Base-by-base conservation (phyloP, 2,888 invertebrate species). In the Sphaerophoria taeniata region DNA sequence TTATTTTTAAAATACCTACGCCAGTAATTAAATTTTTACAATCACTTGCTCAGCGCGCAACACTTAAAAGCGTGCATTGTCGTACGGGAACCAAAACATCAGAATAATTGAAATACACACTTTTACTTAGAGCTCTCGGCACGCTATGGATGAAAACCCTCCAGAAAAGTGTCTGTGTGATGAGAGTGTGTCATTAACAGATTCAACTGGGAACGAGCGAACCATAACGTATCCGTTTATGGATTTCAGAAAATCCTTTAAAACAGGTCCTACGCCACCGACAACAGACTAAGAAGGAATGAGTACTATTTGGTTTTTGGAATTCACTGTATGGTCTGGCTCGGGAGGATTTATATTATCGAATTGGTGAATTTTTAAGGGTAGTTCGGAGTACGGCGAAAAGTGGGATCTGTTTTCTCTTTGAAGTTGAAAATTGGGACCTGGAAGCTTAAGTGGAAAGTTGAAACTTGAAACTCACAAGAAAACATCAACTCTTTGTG, bases 181-280 rank as follows among this genome's bases (percentile, higher is more conserved):
- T 43, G 39, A 9, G 11, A 43, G 11, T 43, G 11, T n/a, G n/a
- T 9, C 39, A 43, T 43, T 4, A 43, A 43, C 11, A 6, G 7
- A 43, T 43, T 43, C 39, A 43, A 43, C 9, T 43, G 7, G 39
- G 39, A 36, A 36, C 4, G 6, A 36, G 11, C 39, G 39, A n/a
- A 9, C 11, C 7, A 43, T 9, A 43, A 11, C 39, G 39, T 11
- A 11, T 43, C 11, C 39, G 4, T 36, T 36, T 6, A 6, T 36
- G 7, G 9, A 9, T 43, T 6, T 43, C 7, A 5, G 7, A 3
- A 3, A 43, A 6, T 4, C 39, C 39, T 11, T 12, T 3, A 9
- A 11, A 9, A 39, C 36, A 3, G 16, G 60, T 60, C 60, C 60
- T 60, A 24, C 60, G 39, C n/a, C n/a, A n/a, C 36, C 39, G 6